Percentiles rank a stretch among this genome's conserved stretches.
phyloP scores from a whole-genome alignment of 1,140 invertebrate species.

The Diploscapter pachys region DNA sequence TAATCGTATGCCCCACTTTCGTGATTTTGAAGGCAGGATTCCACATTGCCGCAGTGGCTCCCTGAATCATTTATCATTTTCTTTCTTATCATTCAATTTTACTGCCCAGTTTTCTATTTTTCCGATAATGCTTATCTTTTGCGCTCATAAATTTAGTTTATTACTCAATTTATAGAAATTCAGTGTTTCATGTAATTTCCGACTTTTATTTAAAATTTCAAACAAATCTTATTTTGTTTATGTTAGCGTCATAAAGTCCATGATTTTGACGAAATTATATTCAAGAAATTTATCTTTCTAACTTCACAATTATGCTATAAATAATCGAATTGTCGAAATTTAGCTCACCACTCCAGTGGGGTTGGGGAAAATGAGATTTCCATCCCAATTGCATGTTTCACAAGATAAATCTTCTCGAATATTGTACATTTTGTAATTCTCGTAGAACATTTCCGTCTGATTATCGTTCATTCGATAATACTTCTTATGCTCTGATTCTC shows the following conservation, averaged over 20 bases:
- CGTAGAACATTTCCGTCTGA: slow-evolving; percentile 31
- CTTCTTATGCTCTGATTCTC: neutral
- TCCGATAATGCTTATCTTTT: no score
- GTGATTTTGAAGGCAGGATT: slow-evolving; percentile 25
- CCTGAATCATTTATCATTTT: slow-evolving; percentile 12
- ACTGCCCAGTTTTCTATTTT: no score
- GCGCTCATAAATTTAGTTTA: no score
- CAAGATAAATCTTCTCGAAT: slow-evolving; percentile 9
- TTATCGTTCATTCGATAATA: neutral
- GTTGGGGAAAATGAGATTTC: slow-evolving; percentile 20
- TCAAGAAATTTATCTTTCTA: no score
- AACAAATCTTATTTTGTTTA: no score
- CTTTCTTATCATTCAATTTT: no score
- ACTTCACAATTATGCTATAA: no score
- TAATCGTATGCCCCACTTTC: slow-evolving; percentile 3
- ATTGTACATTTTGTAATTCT: slow-evolving; percentile 32
- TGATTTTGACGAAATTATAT: no score
- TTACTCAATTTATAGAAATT: no score
- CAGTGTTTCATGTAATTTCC: no score
- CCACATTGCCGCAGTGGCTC: slow-evolving; percentile 14
- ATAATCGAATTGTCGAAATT: neutral
- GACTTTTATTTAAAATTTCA: no score
- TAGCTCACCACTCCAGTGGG: slow-evolving; percentile 20
- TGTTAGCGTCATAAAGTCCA: no score
- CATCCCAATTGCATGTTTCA: slow-evolving; percentile 17